These are phyloP conservation scores for Zapornia atra DNA, from an alignment of 2,113 vertebrate genomes.

Conservation along the genomic window DNA sequence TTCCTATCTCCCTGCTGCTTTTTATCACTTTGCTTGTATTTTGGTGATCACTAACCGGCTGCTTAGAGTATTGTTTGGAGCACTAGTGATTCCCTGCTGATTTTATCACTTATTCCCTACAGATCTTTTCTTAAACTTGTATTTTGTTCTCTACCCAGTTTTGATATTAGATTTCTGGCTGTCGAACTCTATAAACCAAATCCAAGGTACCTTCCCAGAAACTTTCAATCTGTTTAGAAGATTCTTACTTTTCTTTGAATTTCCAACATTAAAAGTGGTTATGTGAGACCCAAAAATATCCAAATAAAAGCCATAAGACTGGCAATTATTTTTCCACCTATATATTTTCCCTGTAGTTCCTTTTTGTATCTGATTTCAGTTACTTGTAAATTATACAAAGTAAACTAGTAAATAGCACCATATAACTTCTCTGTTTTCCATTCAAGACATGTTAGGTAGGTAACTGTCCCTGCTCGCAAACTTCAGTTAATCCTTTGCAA, in stretches of 20 bases:
- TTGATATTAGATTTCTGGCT: conserved; percentile 24
- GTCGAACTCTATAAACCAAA: conserved; percentile 5
- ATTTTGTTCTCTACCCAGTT: conserved; percentile 61
- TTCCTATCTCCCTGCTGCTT: conserved; percentile 50
- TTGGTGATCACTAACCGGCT: conserved; percentile 48
- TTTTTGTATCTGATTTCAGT: not conserved
- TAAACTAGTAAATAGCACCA: not conserved
- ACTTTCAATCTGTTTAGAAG: not conserved
- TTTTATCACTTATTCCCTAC: conserved; percentile 64
- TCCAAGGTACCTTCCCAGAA: not conserved
- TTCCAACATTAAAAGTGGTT: not conserved
- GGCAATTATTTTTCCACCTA: not conserved
- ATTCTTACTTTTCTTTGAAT: not conserved
- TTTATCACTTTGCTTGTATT: conserved; percentile 43
- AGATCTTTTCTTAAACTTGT: conserved; percentile 58
- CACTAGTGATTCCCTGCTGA: conserved; percentile 56
- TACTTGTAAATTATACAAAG: not conserved
- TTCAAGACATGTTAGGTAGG: not conserved
- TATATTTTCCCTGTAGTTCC: not conserved
- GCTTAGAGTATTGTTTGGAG: conserved; percentile 53
- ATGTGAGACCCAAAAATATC: not conserved
- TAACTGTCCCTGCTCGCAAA: not conserved
- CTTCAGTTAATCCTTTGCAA: not conserved
- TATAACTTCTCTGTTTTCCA: not conserved
- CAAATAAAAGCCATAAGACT: not conserved